A percentile compares a stretch with the other conserved stretches of the same genome.
phyloP scores from a whole-genome alignment of 2,113 vertebrate species.

The Phainopepla nitens region DNA sequence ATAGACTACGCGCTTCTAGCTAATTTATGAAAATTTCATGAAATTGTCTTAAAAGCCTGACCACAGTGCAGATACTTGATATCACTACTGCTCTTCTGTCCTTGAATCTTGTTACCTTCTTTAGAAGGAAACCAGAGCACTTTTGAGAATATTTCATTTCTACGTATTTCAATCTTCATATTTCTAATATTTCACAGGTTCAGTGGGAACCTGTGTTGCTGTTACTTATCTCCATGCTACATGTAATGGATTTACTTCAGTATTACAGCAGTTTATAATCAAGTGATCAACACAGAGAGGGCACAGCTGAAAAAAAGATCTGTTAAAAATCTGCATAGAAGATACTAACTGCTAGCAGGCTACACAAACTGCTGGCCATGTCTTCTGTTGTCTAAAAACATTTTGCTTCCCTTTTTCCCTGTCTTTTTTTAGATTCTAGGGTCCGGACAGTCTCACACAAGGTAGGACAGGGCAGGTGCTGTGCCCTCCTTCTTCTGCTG shows the following conservation, averaged over 20 bases:
- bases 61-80: no score
- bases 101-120: background rate
- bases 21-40: background rate
- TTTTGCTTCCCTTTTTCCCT: background rate
- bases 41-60: background rate
- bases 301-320: background rate
- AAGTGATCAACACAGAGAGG: background rate
- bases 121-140: background rate
- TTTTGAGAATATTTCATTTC: background rate
- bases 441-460: background rate
- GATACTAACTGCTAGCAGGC: background rate
- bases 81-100: background rate
- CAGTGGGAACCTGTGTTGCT: background rate
- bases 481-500: accelerated
- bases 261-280: background rate
- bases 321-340: background rate
- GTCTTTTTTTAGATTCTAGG: background rate
- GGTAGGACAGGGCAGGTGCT: no score
- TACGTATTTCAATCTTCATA: no score
- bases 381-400: background rate
- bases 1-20: background rate
- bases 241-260: background rate
- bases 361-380: background rate
- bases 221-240: background rate
- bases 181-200: no score